These are phyloP conservation scores for Erinaceus europaeus DNA, from an alignment of 2,113 vertebrate species.

Conservation along the genomic window DNA sequence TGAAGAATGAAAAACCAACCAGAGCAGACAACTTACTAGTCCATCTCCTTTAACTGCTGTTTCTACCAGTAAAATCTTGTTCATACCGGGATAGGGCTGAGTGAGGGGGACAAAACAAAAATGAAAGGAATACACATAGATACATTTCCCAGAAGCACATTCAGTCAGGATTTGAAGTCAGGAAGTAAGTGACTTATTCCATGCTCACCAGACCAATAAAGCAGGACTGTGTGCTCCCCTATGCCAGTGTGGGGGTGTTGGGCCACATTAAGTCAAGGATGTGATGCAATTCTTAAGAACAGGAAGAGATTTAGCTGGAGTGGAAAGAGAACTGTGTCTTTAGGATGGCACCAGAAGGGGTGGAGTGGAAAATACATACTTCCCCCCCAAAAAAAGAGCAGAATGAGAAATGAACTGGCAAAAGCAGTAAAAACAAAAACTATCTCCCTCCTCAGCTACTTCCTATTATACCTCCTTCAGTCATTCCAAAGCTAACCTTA, in stretches of 20 bases:
- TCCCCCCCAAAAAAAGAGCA: background rate
- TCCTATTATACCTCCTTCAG: no score
- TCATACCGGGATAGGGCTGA: background rate
- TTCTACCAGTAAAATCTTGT: background rate
- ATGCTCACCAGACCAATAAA: slow-evolving; percentile 1
- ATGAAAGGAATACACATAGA: background rate
- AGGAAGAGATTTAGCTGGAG: slow-evolving; percentile 64
- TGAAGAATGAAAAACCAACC: background rate
- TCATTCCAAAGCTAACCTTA: no score
- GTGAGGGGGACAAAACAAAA: slow-evolving; percentile 5
- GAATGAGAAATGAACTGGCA: slow-evolving; percentile 26
- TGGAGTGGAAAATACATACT: slow-evolving; percentile 31
- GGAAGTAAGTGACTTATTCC: slow-evolving; percentile 48
- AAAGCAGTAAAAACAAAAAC: slow-evolving; percentile 9
- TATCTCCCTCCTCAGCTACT: no score
- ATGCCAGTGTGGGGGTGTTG: slow-evolving; percentile 46
- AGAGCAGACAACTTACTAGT: background rate
- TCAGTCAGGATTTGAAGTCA: slow-evolving; percentile 28
- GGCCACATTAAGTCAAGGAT: slow-evolving; percentile 38
- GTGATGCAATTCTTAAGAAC: slow-evolving; percentile 64
- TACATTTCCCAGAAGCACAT: background rate
- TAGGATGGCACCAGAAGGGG: background rate
- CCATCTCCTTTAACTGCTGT: background rate
- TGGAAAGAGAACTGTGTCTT: slow-evolving; percentile 40
- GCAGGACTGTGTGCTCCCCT: background rate